Base-by-base conservation (phyloP, 2,888 invertebrate genomes). In the Megaustenia siamemsis region DNA sequence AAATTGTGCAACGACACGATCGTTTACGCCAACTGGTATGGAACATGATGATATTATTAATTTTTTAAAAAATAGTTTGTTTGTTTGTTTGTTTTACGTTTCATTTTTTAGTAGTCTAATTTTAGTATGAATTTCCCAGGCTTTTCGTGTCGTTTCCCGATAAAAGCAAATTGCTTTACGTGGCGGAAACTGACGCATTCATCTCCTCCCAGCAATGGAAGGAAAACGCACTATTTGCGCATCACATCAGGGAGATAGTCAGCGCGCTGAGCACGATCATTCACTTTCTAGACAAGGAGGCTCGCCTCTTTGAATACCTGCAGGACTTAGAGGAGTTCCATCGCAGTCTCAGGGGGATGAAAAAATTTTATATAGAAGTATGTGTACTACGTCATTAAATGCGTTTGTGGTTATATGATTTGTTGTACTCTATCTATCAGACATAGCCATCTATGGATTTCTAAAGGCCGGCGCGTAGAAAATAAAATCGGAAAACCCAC, bases 151-250 rank as follows among this genome's bases (percentile, higher is more conserved):
- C 21, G 4, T 78, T 78, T 60, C 78, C 63, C 0, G 78, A 78
- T 43, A 66, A 40, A 21, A 40, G n/a, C 24, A 78, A 43, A 45
- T 32, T 78, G 43, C 53, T 78, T 3, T 78, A 32, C n/a, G 38
- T 60, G 28, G 3, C 38, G 15, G 63, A 78, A 21, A 66, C 43
- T 21, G 40, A 45, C 3, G 78, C 63, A 1, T 78, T 43, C n/a
- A 60, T 78, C 45, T 63, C 78, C 0, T 60, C 63, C 1, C 60
- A 78, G 32, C 78, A 78, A 32, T 78, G 78, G 78, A 78, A 78
- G 28, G 63, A 78, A 43, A 40, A 78, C 21, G n/a, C 78, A 6
- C 21, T 28, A 0, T 78, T 78, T 66, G 78, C 60, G 1, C 35
- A 24, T 5, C 78, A 78, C 28, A 32, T 78, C 3, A 40, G 63